Evolutionary conservation across 2,113 vertebrate species (phyloP).

Genomic region (Bucco capensis): DNA sequence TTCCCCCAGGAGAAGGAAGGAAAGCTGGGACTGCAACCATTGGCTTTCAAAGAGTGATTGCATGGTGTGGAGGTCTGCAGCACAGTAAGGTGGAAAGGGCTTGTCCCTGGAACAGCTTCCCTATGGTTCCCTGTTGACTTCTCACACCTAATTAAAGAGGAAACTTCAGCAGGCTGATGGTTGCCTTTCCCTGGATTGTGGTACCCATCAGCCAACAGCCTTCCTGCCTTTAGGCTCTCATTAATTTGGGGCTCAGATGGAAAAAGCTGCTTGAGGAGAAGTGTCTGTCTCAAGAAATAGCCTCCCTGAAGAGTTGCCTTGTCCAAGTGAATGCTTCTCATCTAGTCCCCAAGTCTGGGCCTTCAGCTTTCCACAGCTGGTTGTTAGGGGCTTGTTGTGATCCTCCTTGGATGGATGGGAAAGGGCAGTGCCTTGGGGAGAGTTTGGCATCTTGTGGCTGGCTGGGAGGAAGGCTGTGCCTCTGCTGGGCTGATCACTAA

Average conservation of each 20-base stretch:
- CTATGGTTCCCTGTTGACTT: constrained; percentile 17
- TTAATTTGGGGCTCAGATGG: constrained; percentile 15
- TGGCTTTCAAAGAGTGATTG: not conserved
- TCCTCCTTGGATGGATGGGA: not conserved
- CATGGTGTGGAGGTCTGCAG: not conserved
- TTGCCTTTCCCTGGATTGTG: not conserved
- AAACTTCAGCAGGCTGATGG: not conserved
- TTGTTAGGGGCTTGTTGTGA: accelerated
- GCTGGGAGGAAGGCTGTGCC: accelerated
- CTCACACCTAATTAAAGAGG: constrained; percentile 56
- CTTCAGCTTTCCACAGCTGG: not conserved
- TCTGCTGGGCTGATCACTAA: too few relatives aligned
- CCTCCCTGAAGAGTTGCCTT: constrained; percentile 15
- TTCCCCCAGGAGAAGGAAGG: not conserved
- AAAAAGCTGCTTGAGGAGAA: not conserved
- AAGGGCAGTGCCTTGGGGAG: accelerated
- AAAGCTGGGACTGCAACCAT: not conserved
- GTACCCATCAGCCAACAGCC: not conserved
- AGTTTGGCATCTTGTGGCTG: accelerated
- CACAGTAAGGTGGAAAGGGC: not conserved
- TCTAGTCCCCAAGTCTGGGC: not conserved
- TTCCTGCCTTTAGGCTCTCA: not conserved
- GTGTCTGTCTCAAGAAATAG: constrained; percentile 1
- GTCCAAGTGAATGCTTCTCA: not conserved
- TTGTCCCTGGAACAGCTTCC: not conserved